These are phyloP conservation scores for Telenomus remus DNA, from an alignment of 1,140 invertebrate genomes.

Conservation along the genomic window DNA sequence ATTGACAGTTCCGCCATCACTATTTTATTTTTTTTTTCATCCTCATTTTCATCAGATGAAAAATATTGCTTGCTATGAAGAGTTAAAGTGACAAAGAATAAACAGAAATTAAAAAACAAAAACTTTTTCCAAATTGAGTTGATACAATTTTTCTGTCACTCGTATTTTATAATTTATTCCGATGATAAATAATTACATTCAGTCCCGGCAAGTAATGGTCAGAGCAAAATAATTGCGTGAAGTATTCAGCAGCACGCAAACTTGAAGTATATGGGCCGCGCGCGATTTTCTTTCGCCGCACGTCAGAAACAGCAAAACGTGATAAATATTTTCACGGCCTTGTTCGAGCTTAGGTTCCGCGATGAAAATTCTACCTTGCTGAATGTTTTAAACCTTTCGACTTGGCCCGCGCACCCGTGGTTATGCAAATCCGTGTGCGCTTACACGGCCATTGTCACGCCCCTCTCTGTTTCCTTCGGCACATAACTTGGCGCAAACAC, in stretches of 20 bases:
- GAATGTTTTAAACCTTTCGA: conserved; percentile 37
- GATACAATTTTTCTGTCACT: too few relatives aligned
- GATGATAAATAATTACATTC: background rate
- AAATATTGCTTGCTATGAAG: too few relatives aligned
- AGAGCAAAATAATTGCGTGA: conserved; percentile 21
- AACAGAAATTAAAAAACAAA: background rate
- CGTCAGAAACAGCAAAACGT: conserved; percentile 29
- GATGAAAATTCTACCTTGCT: conserved; percentile 28
- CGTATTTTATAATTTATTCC: background rate
- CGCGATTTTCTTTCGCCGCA: conserved; percentile 18
- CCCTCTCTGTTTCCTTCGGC: conserved; percentile 8
- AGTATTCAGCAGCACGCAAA: conserved; percentile 16
- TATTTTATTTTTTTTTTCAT: too few relatives aligned
- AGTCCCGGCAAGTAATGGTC: conserved; percentile 3
- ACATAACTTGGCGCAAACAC: conserved; percentile 37
- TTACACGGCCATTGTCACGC: conserved; percentile 30
- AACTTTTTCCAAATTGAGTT: too few relatives aligned
- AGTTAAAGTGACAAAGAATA: too few relatives aligned
- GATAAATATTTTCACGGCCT: conserved; percentile 38
- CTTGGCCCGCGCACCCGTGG: conserved; percentile 22
- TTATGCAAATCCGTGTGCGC: conserved; percentile 33
- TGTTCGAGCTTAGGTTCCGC: conserved; percentile 23
- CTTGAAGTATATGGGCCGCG: conserved; percentile 13
- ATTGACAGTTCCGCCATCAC: too few relatives aligned
- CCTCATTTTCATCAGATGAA: too few relatives aligned